Percentiles rank a stretch among this genome's conserved stretches.
Conservation (phyloP, 2,888 invertebrate species). For the Cryptophagus acutangulus region DNA sequence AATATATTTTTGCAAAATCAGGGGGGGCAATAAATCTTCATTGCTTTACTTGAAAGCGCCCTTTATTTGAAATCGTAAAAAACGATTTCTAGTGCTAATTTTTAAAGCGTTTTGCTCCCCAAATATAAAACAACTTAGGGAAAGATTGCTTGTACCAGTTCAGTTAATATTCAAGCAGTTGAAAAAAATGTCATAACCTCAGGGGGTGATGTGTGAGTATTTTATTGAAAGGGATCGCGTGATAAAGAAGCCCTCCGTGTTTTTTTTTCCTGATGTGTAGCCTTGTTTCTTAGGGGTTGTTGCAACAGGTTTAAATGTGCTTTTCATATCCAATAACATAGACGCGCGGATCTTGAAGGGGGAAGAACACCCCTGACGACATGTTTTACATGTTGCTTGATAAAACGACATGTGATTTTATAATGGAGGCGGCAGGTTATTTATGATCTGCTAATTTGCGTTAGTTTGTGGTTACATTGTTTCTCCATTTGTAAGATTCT, state of each 20-base stretch:
- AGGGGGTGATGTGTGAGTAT: constrained; percentile 30
- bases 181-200: constrained; percentile 38
- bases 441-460: neutral
- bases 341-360: constrained; percentile 29
- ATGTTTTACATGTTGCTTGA: constrained; percentile 17
- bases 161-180: constrained; percentile 29
- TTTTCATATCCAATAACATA: constrained; percentile 42
- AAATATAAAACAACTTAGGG: no score
- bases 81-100: no score
- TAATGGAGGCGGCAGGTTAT: neutral
- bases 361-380: constrained; percentile 29
- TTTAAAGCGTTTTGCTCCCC: no score
- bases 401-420: neutral
- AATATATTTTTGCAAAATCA: no score
- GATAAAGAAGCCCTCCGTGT: constrained; percentile 24
- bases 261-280: no score
- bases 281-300: constrained; percentile 31
- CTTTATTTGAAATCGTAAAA: no score
- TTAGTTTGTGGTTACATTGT: neutral
- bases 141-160: no score
- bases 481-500: constrained; percentile 9
- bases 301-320: constrained; percentile 46
- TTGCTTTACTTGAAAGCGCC: no score
- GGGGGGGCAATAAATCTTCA: no score
- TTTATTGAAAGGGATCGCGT: constrained; percentile 37